These are phyloP conservation scores for Idaea biselata DNA, from an alignment of 2,888 invertebrate species.

Conservation along the genomic window DNA sequence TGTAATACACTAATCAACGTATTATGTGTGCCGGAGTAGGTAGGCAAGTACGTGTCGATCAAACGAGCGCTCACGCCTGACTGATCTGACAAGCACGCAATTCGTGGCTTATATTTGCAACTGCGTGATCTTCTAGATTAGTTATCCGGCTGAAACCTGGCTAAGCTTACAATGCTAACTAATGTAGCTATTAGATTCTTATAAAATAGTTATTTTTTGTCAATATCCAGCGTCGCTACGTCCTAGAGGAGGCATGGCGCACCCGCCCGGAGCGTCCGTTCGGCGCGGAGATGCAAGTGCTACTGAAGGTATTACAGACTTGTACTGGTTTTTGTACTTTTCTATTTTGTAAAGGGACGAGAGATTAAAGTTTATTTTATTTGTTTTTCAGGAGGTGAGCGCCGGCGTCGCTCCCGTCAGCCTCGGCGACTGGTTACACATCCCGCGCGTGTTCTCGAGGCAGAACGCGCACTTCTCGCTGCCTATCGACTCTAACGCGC, in stretches of 20 bases:
- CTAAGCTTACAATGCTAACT: no score
- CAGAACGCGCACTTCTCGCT: conserved; percentile 88
- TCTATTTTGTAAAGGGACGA: no score
- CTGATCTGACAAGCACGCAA: no score
- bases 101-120: no score
- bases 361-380: no score
- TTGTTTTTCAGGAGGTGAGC: conserved; percentile 55
- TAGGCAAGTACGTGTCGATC: no score
- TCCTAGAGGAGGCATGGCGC: conserved; percentile 85
- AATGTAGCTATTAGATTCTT: not conserved
- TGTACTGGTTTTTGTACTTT: no score
- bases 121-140: no score
- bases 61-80: no score
- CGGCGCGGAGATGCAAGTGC: conserved; percentile 73
- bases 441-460: conserved; percentile 88
- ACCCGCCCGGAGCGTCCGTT: conserved; percentile 65
- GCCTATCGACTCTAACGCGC: conserved; percentile 81
- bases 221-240: conserved; percentile 82
- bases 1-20: no score
- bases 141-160: conserved; percentile 1
- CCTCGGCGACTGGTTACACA: conserved; percentile 82
- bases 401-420: conserved; percentile 57
- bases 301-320: conserved; percentile 49
- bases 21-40: no score
- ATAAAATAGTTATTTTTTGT: not conserved